A percentile compares a stretch with the other conserved stretches of the same genome.
Conservation (phyloP, 1,140 invertebrate species). For the Charaxes varanes region DNA sequence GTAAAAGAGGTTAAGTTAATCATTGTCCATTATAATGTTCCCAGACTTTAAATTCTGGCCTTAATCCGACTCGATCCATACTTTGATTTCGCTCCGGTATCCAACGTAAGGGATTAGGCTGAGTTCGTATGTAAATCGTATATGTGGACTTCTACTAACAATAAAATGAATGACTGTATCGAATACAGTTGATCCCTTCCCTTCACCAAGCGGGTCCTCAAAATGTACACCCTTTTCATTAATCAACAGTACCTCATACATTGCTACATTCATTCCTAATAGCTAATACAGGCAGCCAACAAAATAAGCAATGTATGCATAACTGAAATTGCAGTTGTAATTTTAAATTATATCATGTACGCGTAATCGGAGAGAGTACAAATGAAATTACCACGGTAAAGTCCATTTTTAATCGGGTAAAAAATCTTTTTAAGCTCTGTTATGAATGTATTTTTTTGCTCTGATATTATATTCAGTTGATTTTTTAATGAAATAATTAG, state of each 20-base stretch:
- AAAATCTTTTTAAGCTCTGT: too few relatives aligned
- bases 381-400: constrained; percentile 18
- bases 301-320: constrained; percentile 1
- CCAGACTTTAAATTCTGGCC: too few relatives aligned
- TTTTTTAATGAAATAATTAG: too few relatives aligned
- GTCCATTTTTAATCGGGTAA: constrained; percentile 8
- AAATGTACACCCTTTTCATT: background rate
- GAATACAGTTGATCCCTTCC: constrained; percentile 10
- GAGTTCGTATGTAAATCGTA: constrained; percentile 19
- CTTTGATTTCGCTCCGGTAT: constrained; percentile 7
- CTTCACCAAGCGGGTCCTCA: background rate
- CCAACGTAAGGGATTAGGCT: constrained; percentile 13
- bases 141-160: constrained; percentile 17
- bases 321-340: background rate
- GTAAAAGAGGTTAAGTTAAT: too few relatives aligned
- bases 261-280: background rate
- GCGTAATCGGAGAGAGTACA: constrained; percentile 5
- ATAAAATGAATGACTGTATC: constrained; percentile 19
- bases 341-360: background rate
- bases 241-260: background rate
- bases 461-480: too few relatives aligned
- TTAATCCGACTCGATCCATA: background rate
- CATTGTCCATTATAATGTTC: too few relatives aligned
- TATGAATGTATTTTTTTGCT: too few relatives aligned
- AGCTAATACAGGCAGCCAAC: background rate